Evolutionary conservation across 2,797 vertebrate genomes (phyloP).

Genomic region (Centroberyx gerrardi): DNA sequence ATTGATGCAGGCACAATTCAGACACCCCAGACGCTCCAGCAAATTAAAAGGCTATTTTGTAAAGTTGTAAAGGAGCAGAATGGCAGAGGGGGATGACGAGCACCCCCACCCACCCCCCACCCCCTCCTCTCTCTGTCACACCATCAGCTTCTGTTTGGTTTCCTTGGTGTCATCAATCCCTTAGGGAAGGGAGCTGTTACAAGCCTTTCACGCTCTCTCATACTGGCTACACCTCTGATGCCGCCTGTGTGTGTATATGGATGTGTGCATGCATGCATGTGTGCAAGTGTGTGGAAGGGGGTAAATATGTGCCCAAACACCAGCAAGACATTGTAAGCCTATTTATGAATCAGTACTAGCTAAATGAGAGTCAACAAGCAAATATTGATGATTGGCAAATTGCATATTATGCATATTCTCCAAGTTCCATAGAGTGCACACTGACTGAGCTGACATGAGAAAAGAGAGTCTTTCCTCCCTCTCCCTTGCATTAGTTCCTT

Average conservation of each 20-base stretch:
- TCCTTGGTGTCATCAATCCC: conserved; percentile 81
- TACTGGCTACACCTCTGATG: conserved; percentile 52
- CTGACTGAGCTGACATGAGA: conserved; percentile 5
- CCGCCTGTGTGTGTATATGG: conserved; percentile 54
- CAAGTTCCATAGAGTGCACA: conserved; percentile 2
- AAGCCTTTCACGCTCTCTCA: conserved; percentile 73
- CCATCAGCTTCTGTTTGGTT: conserved; percentile 82
- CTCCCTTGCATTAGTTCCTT: conserved; percentile 53
- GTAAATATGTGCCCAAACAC: conserved; percentile 46
- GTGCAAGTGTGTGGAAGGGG: conserved; percentile 7
- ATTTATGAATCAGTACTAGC: conserved; percentile 9
- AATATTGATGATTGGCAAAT: conserved; percentile 35
- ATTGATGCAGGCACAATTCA: conserved; percentile 92
- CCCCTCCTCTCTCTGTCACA: conserved; percentile 65
- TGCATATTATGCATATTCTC: background rate
- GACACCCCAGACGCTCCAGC: conserved; percentile 90
- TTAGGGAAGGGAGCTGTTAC: conserved; percentile 78
- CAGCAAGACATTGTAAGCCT: conserved; percentile 25
- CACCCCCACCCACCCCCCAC: conserved; percentile 35
- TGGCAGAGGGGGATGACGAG: conserved; percentile 78
- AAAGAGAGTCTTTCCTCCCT: conserved; percentile 14
- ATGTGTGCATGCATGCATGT: conserved; percentile 21
- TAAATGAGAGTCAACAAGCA: conserved; percentile 41
- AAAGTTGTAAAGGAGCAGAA: conserved; percentile 90
- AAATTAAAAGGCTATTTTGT: conserved; percentile 99